Evolutionary conservation across 2,888 invertebrate species (phyloP).

Genomic region (Drosophila pseudotakahashii): DNA sequence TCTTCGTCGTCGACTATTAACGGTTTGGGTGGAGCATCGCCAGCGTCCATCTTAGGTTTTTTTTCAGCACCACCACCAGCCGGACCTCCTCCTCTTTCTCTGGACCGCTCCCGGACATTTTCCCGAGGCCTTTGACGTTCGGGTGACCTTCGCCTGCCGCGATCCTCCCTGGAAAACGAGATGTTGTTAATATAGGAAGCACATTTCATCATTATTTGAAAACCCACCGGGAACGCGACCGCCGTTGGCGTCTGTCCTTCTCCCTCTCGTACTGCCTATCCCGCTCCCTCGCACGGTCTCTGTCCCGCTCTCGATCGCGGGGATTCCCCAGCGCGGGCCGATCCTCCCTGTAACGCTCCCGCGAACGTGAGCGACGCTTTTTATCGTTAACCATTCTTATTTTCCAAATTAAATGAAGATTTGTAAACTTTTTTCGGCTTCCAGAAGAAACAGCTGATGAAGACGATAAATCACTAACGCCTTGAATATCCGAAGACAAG

Average conservation of each 20-base stretch:
- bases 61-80: conserved; percentile 68
- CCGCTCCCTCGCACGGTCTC: conserved; percentile 51
- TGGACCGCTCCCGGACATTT: conserved; percentile 61
- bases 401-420: background rate
- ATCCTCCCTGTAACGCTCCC: conserved; percentile 75
- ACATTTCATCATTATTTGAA: background rate
- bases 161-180: conserved; percentile 57
- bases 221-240: conserved; percentile 75
- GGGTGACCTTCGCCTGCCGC: conserved; percentile 62
- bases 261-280: conserved; percentile 65
- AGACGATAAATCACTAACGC: background rate
- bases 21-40: conserved; percentile 54
- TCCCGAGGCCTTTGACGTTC: conserved; percentile 57
- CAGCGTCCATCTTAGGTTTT: conserved; percentile 48
- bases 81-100: conserved; percentile 55
- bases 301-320: conserved; percentile 69
- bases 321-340: conserved; percentile 48
- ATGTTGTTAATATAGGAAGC: accelerated
- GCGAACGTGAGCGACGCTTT: conserved; percentile 85
- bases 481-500: background rate
- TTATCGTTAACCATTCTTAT: conserved; percentile 85
- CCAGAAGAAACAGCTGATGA: conserved; percentile 17
- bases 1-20: conserved; percentile 84
- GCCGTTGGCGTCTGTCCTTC: conserved; percentile 67
- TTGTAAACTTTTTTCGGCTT: conserved; percentile 20